Percentiles rank a stretch among this genome's conserved stretches.
Evolutionary conservation across 2,113 vertebrate genomes (phyloP).

Genomic region (Takifugu bimaculatus): DNA sequence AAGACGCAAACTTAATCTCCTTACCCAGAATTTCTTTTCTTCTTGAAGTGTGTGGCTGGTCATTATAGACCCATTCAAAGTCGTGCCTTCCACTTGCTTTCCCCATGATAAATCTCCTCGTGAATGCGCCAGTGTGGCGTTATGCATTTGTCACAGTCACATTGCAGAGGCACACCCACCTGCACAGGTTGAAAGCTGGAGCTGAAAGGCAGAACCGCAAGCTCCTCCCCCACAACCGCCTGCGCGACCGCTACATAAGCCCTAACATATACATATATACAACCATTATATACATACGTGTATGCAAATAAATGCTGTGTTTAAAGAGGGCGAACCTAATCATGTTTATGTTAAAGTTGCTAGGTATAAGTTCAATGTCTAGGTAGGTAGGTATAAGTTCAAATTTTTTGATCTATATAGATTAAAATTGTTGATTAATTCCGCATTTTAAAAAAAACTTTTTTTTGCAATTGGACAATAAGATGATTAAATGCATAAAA

Average conservation of each 20-base stretch:
- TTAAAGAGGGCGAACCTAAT: too few relatives aligned
- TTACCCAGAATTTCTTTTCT: constrained; percentile 92
- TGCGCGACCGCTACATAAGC: not conserved
- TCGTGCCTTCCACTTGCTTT: constrained; percentile 79
- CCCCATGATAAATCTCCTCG: constrained; percentile 73
- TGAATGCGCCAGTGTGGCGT: not conserved
- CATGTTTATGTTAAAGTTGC: too few relatives aligned
- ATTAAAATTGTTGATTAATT: too few relatives aligned
- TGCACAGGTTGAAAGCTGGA: constrained; percentile 2
- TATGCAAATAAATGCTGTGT: not conserved
- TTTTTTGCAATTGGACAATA: too few relatives aligned
- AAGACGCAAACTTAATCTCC: constrained; percentile 15
- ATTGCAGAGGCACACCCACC: constrained; percentile 58
- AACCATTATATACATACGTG: not conserved
- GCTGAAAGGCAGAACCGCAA: constrained; percentile 6
- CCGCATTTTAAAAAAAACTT: too few relatives aligned
- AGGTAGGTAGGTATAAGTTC: too few relatives aligned
- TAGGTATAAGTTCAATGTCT: too few relatives aligned
- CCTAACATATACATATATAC: not conserved
- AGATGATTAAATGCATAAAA: too few relatives aligned
- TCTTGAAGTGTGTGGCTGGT: constrained; percentile 93
- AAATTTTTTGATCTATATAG: too few relatives aligned
- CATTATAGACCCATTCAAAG: constrained; percentile 97
- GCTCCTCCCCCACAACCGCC: constrained; percentile 15
- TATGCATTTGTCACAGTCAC: constrained; percentile 29